Evolutionary conservation across 2,797 vertebrate genomes (phyloP).

Genomic region (Mus minutoides): DNA sequence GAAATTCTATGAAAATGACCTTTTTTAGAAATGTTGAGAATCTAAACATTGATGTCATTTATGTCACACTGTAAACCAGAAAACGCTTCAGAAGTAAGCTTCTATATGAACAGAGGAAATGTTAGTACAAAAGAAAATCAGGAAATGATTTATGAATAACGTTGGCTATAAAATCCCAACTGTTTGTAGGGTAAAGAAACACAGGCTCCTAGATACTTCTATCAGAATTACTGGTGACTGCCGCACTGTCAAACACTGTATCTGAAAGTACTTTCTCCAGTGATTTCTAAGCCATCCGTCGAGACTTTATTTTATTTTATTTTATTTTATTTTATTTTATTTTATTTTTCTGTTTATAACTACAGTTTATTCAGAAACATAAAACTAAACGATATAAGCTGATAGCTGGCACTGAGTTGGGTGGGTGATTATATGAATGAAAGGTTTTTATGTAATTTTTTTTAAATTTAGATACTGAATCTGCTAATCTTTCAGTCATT

Average conservation of each 20-base stretch:
- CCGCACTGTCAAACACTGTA: background rate
- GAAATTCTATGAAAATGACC: constrained; percentile 8
- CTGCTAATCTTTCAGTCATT: too few relatives aligned
- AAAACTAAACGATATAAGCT: too few relatives aligned
- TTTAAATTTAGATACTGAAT: too few relatives aligned
- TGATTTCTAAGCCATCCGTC: constrained; percentile 34
- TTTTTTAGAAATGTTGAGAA: background rate
- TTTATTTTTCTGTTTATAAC: too few relatives aligned
- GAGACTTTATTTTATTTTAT: too few relatives aligned
- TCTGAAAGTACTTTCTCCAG: background rate
- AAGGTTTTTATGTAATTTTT: too few relatives aligned
- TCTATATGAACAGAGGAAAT: constrained; percentile 2
- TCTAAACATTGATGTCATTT: background rate
- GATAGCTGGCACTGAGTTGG: too few relatives aligned
- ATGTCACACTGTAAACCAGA: background rate
- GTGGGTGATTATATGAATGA: too few relatives aligned
- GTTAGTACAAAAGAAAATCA: background rate
- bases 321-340: too few relatives aligned
- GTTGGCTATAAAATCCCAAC: background rate
- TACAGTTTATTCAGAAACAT: too few relatives aligned
- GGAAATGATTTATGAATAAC: constrained; percentile 27
- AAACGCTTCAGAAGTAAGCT: background rate
- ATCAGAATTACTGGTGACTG: background rate
- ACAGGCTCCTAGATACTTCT: background rate
- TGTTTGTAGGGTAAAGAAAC: background rate